phyloP scores from a whole-genome alignment of 2,888 invertebrate genomes.

The Epinotia demarniana region DNA sequence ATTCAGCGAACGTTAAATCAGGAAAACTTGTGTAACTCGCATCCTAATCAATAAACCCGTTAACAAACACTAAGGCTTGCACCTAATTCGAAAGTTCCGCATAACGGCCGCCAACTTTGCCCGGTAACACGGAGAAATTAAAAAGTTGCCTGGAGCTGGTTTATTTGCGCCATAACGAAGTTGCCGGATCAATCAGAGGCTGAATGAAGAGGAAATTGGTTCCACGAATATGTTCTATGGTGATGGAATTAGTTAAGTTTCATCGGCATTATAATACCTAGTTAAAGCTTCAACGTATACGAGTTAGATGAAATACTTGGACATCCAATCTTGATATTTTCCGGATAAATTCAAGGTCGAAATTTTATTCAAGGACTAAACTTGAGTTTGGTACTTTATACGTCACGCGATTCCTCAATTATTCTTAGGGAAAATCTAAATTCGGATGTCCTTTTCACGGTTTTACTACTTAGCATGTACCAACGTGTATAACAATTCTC shows the following conservation, averaged over 20 bases:
- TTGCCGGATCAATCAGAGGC: conserved; percentile 40
- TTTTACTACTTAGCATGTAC: too few species aligned
- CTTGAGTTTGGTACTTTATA: too few species aligned
- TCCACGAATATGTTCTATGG: conserved; percentile 36
- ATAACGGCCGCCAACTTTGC: conserved; percentile 32
- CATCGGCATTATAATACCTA: conserved; percentile 1
- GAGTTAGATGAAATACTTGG: too few species aligned
- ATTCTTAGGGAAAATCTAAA: too few species aligned
- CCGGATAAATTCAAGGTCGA: too few species aligned
- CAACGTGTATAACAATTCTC: too few species aligned
- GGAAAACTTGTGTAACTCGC: conserved; percentile 6
- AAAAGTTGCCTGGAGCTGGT: conserved; percentile 38
- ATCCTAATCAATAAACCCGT: conserved; percentile 29
- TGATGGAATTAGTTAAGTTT: conserved; percentile 26
- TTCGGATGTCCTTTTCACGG: too few species aligned
- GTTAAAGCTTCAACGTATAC: too few species aligned
- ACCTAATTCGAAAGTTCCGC: conserved; percentile 37
- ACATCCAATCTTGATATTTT: too few species aligned
- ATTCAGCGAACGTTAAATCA: neutral
- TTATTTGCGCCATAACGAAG: conserved; percentile 33
- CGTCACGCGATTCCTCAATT: too few species aligned
- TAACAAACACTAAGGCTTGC: conserved; percentile 36
- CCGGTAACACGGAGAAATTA: conserved; percentile 31
- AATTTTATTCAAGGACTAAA: too few species aligned
- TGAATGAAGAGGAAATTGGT: conserved; percentile 41